Percentiles rank a stretch among this genome's conserved stretches.
Evolutionary conservation across 2,797 vertebrate genomes (phyloP).

Genomic region (Heterohyrax brucei): DNA sequence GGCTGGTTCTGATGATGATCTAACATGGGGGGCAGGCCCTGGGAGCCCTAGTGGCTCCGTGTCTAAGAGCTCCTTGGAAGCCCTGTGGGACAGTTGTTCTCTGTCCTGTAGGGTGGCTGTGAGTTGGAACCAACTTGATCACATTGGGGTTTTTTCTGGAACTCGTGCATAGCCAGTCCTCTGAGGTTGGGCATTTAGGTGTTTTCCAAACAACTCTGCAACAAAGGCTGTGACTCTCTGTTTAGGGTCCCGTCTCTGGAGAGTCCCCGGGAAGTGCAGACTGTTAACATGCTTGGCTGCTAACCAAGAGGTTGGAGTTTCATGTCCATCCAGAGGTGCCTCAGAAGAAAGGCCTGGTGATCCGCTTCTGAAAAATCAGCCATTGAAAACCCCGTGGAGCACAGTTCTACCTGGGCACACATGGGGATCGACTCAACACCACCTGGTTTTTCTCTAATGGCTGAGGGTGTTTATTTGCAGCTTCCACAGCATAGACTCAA

Average conservation of each 20-base stretch:
- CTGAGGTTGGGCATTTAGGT: background rate
- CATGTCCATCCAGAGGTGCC: background rate
- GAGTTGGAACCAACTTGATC: no score
- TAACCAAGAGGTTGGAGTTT: background rate
- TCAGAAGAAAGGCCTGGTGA: background rate
- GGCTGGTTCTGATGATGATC: background rate
- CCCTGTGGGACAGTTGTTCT: no score
- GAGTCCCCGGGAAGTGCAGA: no score
- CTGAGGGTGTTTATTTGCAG: background rate
- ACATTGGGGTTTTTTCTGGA: no score
- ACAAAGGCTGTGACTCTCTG: background rate
- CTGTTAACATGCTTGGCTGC: no score
- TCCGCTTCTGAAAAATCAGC: no score
- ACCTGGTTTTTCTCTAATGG: background rate
- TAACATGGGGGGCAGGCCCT: no score
- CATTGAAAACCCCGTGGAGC: no score
- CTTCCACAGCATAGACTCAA: background rate
- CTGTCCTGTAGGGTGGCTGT: no score
- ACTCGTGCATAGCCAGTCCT: fast-evolving
- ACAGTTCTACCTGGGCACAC: no score
- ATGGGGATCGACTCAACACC: background rate
- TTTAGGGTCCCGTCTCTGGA: background rate
- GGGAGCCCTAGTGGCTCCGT: no score
- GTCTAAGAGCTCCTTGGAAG: no score
- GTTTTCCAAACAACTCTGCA: background rate